A percentile compares a stretch with the other conserved stretches of the same genome.
phyloP scores from a whole-genome alignment of 2,113 vertebrate genomes.

The Garra rufa region DNA sequence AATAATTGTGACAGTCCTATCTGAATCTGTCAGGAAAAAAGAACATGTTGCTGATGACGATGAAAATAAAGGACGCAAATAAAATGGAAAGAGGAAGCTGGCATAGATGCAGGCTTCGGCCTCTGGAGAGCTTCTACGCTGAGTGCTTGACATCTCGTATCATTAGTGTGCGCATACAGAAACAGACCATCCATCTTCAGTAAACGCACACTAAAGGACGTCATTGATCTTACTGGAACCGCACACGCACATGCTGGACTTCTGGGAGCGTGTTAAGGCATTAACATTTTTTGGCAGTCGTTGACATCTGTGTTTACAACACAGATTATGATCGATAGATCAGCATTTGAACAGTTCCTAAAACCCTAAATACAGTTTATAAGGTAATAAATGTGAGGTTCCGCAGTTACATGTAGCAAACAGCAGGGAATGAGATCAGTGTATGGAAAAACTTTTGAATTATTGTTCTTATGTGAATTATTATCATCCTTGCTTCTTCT shows the following conservation, averaged over 20 bases:
- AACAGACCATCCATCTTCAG: slow-evolving; percentile 66
- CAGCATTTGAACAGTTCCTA: neutral
- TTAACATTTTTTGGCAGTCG: neutral
- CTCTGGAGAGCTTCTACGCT: slow-evolving; percentile 68
- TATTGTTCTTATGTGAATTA: neutral
- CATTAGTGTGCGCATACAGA: slow-evolving; percentile 63
- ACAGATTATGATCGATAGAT: slow-evolving; percentile 21
- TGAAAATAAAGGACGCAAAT: neutral
- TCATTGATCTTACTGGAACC: neutral
- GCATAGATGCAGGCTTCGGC: slow-evolving; percentile 54
- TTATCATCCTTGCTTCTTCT: neutral
- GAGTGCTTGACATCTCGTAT: slow-evolving; percentile 69
- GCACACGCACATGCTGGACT: neutral
- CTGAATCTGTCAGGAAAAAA: neutral
- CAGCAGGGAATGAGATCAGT: neutral
- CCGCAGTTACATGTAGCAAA: neutral
- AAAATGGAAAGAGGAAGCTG: slow-evolving; percentile 30
- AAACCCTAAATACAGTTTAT: neutral
- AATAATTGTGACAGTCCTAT: neutral
- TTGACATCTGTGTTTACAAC: slow-evolving; percentile 3
- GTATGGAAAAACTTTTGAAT: neutral
- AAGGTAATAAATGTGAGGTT: neutral
- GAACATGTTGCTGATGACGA: neutral
- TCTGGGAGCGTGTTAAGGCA: neutral
- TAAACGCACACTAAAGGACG: slow-evolving; percentile 17